Conservation (phyloP, 2,888 invertebrate species). For the Pammene fasciana region DNA sequence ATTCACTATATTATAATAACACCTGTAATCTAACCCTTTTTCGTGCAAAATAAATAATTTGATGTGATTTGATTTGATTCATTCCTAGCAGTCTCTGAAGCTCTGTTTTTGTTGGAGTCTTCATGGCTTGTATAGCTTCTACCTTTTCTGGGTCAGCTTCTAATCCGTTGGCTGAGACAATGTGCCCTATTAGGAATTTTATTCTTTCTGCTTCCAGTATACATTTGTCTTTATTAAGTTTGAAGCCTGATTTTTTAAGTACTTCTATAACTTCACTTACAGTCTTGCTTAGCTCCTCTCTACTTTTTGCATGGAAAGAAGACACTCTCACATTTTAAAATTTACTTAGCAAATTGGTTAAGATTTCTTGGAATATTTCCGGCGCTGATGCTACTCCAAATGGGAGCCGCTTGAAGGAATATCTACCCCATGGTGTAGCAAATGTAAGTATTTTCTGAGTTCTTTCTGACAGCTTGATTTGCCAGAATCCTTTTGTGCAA, state of each 20-base stretch:
- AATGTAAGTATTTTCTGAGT: conserved; percentile 42
- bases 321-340: too few relatives aligned
- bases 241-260: conserved; percentile 38
- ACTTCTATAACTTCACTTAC: conserved; percentile 31
- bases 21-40: too few relatives aligned
- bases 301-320: too few relatives aligned
- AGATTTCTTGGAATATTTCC: conserved; percentile 2
- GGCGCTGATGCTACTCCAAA: not conserved
- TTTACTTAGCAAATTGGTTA: not conserved
- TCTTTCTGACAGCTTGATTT: conserved; percentile 39
- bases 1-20: too few relatives aligned
- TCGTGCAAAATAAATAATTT: too few relatives aligned
- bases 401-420: conserved; percentile 37
- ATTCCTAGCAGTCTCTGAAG: conserved; percentile 41
- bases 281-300: conserved; percentile 8
- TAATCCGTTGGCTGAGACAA: too few relatives aligned
- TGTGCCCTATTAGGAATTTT: too few relatives aligned
- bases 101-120: conserved; percentile 12
- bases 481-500: conserved; percentile 45
- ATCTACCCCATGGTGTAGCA: conserved; percentile 44
- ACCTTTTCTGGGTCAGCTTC: too few relatives aligned
- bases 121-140: too few relatives aligned
- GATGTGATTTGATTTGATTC: too few relatives aligned
- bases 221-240: conserved; percentile 35
- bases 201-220: too few relatives aligned